These are phyloP conservation scores for Xyliphius kryptos DNA, from an alignment of 2,113 vertebrate species.

Conservation along the genomic window DNA sequence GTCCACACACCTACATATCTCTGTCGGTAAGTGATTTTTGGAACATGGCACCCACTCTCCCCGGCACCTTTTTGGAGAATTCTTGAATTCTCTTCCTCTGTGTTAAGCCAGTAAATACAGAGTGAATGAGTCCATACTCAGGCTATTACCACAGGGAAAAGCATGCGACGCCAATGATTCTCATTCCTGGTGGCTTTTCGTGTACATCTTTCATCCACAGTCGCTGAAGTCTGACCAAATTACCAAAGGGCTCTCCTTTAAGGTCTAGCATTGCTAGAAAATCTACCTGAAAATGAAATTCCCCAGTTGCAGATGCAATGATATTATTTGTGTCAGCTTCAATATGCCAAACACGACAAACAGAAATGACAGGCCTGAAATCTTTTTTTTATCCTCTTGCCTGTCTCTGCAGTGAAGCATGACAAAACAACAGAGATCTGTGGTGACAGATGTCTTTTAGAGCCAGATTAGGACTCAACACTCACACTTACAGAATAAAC, in stretches of 20 bases:
- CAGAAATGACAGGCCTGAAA: slow-evolving; percentile 68
- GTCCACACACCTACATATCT: slow-evolving; percentile 26
- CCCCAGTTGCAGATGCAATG: slow-evolving; percentile 53
- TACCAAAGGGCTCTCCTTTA: slow-evolving; percentile 49
- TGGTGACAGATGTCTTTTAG: slow-evolving; percentile 76
- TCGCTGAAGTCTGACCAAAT: slow-evolving; percentile 49
- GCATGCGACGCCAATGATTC: slow-evolving; percentile 23
- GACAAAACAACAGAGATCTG: slow-evolving; percentile 73
- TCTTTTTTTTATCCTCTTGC: slow-evolving; percentile 41
- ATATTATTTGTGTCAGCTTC: slow-evolving; percentile 69
- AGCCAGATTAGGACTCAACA: slow-evolving; percentile 67
- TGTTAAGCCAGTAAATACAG: slow-evolving; percentile 14
- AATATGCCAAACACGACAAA: slow-evolving; percentile 62
- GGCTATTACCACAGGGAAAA: slow-evolving; percentile 19
- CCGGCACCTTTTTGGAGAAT: slow-evolving; percentile 25
- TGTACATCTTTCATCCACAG: slow-evolving; percentile 29
- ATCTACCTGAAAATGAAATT: slow-evolving; percentile 67
- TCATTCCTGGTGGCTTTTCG: slow-evolving; percentile 18
- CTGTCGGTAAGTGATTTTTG: slow-evolving; percentile 19
- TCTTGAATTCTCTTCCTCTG: slow-evolving; percentile 20
- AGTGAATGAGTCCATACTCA: slow-evolving; percentile 23
- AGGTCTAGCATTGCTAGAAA: slow-evolving; percentile 52
- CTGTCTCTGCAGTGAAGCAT: slow-evolving; percentile 62
- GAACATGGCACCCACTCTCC: slow-evolving; percentile 28
- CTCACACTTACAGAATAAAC: slow-evolving; percentile 66